Evolutionary conservation across 2,113 vertebrate species (phyloP), one percentile per base, ranked within the genome.

Genomic region (Jaculus jaculus): DNA sequence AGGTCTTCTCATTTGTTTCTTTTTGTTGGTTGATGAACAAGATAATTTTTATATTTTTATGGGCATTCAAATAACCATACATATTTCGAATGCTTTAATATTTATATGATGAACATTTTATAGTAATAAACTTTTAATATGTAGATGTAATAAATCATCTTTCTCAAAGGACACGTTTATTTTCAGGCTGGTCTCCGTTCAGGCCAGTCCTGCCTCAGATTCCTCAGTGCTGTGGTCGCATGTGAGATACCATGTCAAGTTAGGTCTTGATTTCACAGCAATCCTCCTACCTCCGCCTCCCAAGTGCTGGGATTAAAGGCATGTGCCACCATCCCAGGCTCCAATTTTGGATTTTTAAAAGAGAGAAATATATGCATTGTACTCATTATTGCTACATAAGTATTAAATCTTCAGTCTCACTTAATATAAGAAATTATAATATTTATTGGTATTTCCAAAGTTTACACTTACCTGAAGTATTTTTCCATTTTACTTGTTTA

Each of bases 301-400:
- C 42, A 8, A 47, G 42, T 47, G 42, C 42, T 47, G 42, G 42
- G 42, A 47, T 47, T 47, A 47, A 47, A 47, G 42, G 42, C 42
- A 8, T 47, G 42, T 8, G 42, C 42, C 42, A 47, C 42, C 42
- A 47, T 8, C 5, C 42, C 42, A 5, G 42, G 42, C 42, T 47
- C n/a, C 1, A 74, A n/a, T 65, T 93, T 90, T 83, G 37, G 13
- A 87, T 71, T 92, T 84, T 92, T 68, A 37, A 81, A 81, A 68
- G 68, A 9, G 69, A 72, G 30, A 73, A 74, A 0, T 61, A 23
- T 10, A 32, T 2, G 47, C 4, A 18, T 71, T 86, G 7, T 20
- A 17, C 94, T 72, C 23, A 66, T 80, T 81, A 75, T 58, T 68
- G 17, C 6, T 34, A 8, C 16, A 5, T 37, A 15, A 71, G 23